phyloP scores from a whole-genome alignment of 2,113 vertebrate genomes.

The Australoheros scitulus region DNA sequence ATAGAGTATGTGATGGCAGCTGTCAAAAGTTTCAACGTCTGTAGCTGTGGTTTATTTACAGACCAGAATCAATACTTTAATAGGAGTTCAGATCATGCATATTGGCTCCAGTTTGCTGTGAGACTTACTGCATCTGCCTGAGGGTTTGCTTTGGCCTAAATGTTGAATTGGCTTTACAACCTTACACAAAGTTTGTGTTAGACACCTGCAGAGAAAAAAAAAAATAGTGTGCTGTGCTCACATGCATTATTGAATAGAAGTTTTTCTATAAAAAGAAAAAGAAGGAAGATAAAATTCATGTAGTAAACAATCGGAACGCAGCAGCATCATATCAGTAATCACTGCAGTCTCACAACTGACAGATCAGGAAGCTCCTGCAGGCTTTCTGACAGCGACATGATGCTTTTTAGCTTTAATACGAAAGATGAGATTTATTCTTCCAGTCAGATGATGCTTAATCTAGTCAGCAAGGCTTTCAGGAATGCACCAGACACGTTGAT shows the following conservation, averaged over 20 bases:
- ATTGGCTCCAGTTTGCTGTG: constrained; percentile 27
- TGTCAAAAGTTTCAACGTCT: constrained; percentile 37
- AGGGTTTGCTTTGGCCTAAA: constrained; percentile 19
- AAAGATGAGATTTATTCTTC: constrained; percentile 63
- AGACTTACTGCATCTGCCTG: background rate
- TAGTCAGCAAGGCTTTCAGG: constrained; percentile 36
- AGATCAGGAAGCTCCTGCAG: constrained; percentile 15
- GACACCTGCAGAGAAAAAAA: constrained; percentile 1
- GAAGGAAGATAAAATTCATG: background rate
- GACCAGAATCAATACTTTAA: constrained; percentile 54
- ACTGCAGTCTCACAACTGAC: background rate
- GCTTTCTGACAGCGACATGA: background rate
- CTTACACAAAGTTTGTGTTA: constrained; percentile 17
- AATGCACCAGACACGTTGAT: constrained; percentile 16
- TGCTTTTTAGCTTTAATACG: constrained; percentile 34
- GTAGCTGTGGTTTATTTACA: constrained; percentile 51
- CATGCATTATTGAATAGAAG: constrained; percentile 24
- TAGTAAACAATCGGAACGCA: background rate
- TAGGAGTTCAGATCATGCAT: constrained; percentile 50
- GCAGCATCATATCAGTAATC: background rate
- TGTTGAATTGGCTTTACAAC: constrained; percentile 16
- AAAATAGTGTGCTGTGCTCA: background rate
- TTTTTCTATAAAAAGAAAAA: background rate
- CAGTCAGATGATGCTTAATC: constrained; percentile 63
- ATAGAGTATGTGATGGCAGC: constrained; percentile 28